Conservation (phyloP, 1,140 invertebrate species). For the Liolophura sinensis region DNA sequence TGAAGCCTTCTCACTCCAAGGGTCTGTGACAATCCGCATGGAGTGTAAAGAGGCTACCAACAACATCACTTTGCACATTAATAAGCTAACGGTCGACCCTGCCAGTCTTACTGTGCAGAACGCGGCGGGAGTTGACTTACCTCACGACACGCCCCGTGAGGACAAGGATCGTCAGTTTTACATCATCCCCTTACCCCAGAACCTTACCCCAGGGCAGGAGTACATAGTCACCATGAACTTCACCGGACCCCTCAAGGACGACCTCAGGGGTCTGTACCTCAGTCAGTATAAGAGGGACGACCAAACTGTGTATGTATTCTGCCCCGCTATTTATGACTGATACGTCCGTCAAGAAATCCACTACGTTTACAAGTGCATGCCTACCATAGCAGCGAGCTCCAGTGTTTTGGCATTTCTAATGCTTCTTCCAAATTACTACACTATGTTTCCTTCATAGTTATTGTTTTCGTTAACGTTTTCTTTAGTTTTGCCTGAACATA, state of each 20-base stretch:
- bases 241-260: constrained; percentile 69
- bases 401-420: too few relatives aligned
- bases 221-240: constrained; percentile 71
- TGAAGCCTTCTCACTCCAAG: constrained; percentile 64
- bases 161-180: constrained; percentile 69
- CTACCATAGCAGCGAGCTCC: too few relatives aligned
- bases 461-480: too few relatives aligned
- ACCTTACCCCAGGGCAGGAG: constrained; percentile 60
- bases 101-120: not conserved
- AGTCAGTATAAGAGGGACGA: constrained; percentile 21
- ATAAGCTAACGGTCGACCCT: constrained; percentile 6
- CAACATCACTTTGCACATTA: constrained; percentile 70
- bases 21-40: constrained; percentile 72
- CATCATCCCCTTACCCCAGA: constrained; percentile 63
- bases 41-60: constrained; percentile 62
- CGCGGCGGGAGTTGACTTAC: not conserved
- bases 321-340: too few relatives aligned
- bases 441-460: too few relatives aligned
- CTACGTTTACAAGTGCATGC: too few relatives aligned
- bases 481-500: too few relatives aligned
- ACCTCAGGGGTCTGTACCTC: constrained; percentile 58
- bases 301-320: constrained; percentile 18
- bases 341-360: too few relatives aligned
- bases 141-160: constrained; percentile 45
- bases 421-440: too few relatives aligned